These are phyloP conservation scores for Xenopus laevis DNA, from an alignment of 2,113 vertebrate genomes.

Conservation along the genomic window DNA sequence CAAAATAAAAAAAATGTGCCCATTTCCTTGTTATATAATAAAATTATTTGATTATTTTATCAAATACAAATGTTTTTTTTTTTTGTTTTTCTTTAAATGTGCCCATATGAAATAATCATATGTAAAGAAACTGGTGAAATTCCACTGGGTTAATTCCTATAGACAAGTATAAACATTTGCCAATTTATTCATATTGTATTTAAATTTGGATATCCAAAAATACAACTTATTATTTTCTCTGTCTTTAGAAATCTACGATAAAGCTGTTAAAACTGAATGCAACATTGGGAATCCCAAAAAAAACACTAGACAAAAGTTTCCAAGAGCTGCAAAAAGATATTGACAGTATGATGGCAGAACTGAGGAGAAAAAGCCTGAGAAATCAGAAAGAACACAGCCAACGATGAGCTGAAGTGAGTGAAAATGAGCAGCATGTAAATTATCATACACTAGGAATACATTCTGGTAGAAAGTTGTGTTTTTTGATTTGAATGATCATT, in stretches of 20 bases:
- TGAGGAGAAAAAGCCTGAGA: slow-evolving; percentile 74
- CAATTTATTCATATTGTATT: too few relatives aligned
- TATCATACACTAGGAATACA: background rate
- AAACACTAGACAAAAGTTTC: slow-evolving; percentile 78
- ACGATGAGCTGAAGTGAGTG: slow-evolving; percentile 85
- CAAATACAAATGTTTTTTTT: too few relatives aligned
- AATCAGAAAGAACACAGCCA: slow-evolving; percentile 71
- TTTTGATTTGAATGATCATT: background rate
- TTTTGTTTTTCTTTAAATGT: too few relatives aligned
- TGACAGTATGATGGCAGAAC: slow-evolving; percentile 78
- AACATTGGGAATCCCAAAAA: slow-evolving; percentile 74
- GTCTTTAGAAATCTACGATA: slow-evolving; percentile 69
- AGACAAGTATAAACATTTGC: too few relatives aligned
- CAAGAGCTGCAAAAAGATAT: slow-evolving; percentile 81
- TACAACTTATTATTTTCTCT: too few relatives aligned
- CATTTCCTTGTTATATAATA: too few relatives aligned
- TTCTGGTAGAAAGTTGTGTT: background rate
- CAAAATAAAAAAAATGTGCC: too few relatives aligned
- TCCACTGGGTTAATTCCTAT: too few relatives aligned
- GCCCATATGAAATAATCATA: too few relatives aligned
- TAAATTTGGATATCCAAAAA: too few relatives aligned
- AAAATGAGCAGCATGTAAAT: background rate
- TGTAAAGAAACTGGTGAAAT: too few relatives aligned
- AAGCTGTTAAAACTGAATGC: slow-evolving; percentile 82
- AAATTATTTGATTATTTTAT: too few relatives aligned